Evolutionary conservation across 2,888 invertebrate genomes (phyloP), one percentile per base, ranked within the genome.

Genomic region (Falcaria lacertinaria): DNA sequence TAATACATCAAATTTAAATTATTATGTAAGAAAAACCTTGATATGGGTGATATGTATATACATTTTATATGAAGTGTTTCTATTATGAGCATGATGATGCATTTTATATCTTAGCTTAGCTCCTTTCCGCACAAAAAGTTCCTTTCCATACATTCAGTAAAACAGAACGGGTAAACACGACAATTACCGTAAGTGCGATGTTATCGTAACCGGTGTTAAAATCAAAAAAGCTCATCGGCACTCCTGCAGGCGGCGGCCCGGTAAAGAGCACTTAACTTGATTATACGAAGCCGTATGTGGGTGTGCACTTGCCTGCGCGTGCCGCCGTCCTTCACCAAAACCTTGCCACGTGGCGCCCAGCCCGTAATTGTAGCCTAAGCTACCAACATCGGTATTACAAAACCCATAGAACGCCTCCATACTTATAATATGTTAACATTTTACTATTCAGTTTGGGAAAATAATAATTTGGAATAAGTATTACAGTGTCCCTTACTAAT

Each of bases 191-290:
- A 78, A 83, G 80, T 80, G 76, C 68, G 62, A 68, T 22, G 37
- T 32, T 15, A 33, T 32, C 34, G 16, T 37, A 28, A 73, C 69
- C 69, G 59, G 59, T 62, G 65, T 72, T 78, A 71, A 77, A 82
- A 85, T 84, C 78, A 80, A 86, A 28, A 86, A 83, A 85, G 75
- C 73, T 72, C 73, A 77, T 79, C 70, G 75, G 57, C 72, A 70
- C 71, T 69, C 70, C 70, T 69, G 64, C 64, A 43, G 44, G 49
- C 54, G 60, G 64, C 47, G 55, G 60, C 60, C 71, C 69, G 74
- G 74, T 74, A 74, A 80, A 80, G 75, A 83, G 87, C 90, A 89
- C 85, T 90, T 90, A 90, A 90, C 85, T 88, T 89, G 85, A 90
- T 90, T 90, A 87, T 84, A 73, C 64, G 78, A 79, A 76, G 76